These are phyloP conservation scores for Orthonyx spaldingii DNA, from an alignment of 2,113 vertebrate genomes.

Conservation along the genomic window DNA sequence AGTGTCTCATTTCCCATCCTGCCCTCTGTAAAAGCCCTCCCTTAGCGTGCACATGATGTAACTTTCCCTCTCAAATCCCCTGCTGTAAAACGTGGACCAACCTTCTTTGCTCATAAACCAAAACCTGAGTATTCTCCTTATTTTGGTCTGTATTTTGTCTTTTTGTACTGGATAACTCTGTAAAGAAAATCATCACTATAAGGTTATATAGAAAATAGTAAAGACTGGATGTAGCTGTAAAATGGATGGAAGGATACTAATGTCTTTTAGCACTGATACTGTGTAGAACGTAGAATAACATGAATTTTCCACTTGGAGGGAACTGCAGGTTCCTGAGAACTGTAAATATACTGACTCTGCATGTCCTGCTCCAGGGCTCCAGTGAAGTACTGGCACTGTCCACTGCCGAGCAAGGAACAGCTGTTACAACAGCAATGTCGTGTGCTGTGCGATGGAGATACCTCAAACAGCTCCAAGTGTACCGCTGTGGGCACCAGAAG, in stretches of 20 bases:
- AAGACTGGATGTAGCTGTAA: neutral
- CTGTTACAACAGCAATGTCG: neutral
- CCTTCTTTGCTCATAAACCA: neutral
- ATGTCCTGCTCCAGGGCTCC: neutral
- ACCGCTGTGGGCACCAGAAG: neutral
- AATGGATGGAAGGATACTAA: neutral
- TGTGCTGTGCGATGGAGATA: rapidly evolving
- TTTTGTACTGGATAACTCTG: neutral
- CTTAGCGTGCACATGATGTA: neutral
- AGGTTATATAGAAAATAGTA: neutral
- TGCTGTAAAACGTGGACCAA: neutral
- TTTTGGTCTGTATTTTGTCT: neutral
- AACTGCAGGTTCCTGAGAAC: neutral
- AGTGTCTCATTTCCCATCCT: neutral
- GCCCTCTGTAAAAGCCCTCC: neutral
- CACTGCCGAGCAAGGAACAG: neutral
- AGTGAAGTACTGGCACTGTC: neutral
- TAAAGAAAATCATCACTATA: neutral
- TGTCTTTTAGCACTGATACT: neutral
- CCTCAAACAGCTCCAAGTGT: neutral
- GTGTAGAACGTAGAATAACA: neutral
- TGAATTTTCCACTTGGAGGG: neutral
- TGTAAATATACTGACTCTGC: neutral
- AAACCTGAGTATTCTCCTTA: neutral
- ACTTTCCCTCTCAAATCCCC: neutral